Conservation (phyloP, 2,113 vertebrate genomes). For the Zosterops hypoxanthus region DNA sequence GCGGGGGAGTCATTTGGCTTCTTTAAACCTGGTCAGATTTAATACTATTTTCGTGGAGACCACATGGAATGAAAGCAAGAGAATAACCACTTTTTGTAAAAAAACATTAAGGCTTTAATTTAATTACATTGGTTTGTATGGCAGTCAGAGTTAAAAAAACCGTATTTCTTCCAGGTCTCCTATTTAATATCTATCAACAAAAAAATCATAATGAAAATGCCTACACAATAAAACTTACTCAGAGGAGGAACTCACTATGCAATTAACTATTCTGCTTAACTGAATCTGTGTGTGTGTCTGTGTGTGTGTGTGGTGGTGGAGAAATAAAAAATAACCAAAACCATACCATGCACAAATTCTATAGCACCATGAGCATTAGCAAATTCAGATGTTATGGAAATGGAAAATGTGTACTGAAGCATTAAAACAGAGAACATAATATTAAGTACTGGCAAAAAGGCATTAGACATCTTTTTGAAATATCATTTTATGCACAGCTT, state of each 20-base stretch:
- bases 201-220: not conserved
- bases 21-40: not conserved
- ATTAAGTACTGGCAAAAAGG: not conserved
- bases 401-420: not conserved
- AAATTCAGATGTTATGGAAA: not conserved
- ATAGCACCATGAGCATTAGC: not conserved
- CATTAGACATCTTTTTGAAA: not conserved
- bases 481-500: not conserved
- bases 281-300: not conserved
- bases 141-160: not conserved
- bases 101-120: not conserved
- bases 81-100: not conserved
- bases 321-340: not conserved
- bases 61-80: not conserved
- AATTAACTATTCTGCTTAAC: not conserved
- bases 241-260: not conserved
- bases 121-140: not conserved
- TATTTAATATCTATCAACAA: not conserved
- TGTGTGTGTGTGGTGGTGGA: no score
- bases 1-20: accelerated
- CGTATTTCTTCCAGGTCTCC: not conserved
- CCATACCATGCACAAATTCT: not conserved
- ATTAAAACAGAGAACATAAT: not conserved
- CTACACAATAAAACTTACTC: not conserved
- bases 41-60: not conserved